Evolutionary conservation across 2,888 invertebrate species (phyloP).

Genomic region (Argynnis bischoffii): DNA sequence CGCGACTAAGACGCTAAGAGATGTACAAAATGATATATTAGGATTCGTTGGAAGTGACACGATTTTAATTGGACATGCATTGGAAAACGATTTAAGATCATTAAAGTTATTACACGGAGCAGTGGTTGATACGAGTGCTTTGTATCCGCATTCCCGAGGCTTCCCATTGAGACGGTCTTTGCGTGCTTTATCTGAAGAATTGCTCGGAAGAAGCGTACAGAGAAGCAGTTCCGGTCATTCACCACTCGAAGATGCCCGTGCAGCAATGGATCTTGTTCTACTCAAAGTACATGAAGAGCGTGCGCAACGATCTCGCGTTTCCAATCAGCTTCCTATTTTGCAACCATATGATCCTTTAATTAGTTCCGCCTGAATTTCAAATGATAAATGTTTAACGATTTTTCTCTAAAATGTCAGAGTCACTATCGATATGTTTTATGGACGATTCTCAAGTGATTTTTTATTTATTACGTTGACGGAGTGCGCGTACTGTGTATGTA

Average conservation of each 20-base stretch:
- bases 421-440: slow-evolving; percentile 55
- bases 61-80: slow-evolving; percentile 96
- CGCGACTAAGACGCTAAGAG: slow-evolving; percentile 86
- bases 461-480: slow-evolving; percentile 76
- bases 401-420: slow-evolving; percentile 49
- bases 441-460: slow-evolving; percentile 55
- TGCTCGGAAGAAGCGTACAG: slow-evolving; percentile 92
- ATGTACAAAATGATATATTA: slow-evolving; percentile 93
- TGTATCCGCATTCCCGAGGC: slow-evolving; percentile 93
- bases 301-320: slow-evolving; percentile 51
- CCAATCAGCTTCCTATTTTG: slow-evolving; percentile 58
- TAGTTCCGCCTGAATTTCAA: slow-evolving; percentile 69
- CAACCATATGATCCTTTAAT: slow-evolving; percentile 75
- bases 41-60: slow-evolving; percentile 90
- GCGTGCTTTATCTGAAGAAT: slow-evolving; percentile 87
- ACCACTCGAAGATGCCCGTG: slow-evolving; percentile 95
- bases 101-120: slow-evolving; percentile 91
- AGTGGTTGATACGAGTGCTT: slow-evolving; percentile 94
- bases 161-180: slow-evolving; percentile 92
- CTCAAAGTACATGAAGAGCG: slow-evolving; percentile 83
- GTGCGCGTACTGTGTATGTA: slow-evolving; percentile 77
- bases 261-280: slow-evolving; percentile 94
- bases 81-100: slow-evolving; percentile 96
- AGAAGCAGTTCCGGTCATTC: slow-evolving; percentile 88
- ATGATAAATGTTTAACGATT: slow-evolving; percentile 57